Evolutionary conservation across 2,888 invertebrate genomes (phyloP).

Genomic region (Physocephala rufipes): DNA sequence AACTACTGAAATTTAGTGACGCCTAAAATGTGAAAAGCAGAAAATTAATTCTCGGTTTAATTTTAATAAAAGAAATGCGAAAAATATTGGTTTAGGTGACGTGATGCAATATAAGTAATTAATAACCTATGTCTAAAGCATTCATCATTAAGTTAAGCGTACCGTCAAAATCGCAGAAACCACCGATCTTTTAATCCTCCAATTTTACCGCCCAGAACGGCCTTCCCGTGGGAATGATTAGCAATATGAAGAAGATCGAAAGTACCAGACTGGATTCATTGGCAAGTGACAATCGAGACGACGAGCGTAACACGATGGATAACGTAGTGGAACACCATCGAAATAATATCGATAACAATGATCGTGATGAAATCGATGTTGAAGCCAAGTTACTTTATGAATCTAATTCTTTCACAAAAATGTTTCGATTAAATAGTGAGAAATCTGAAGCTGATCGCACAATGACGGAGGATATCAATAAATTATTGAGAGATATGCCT

Average conservation of each 20-base stretch:
- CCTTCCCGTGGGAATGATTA: slow-evolving; percentile 23
- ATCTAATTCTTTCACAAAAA: slow-evolving; percentile 10
- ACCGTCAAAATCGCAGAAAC: too few species aligned
- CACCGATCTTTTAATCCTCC: too few species aligned
- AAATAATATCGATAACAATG: slow-evolving; percentile 28
- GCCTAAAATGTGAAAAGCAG: slow-evolving; percentile 7
- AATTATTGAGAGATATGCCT: slow-evolving; percentile 67
- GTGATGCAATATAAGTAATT: background rate
- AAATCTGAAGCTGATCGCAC: slow-evolving; percentile 57
- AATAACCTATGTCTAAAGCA: background rate
- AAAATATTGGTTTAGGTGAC: too few species aligned
- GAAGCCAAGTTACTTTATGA: slow-evolving; percentile 53
- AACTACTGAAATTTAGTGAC: background rate
- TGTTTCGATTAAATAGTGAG: slow-evolving; percentile 37
- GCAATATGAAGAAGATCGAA: background rate
- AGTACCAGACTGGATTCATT: background rate
- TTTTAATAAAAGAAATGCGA: too few species aligned
- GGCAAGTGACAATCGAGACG: slow-evolving; percentile 16
- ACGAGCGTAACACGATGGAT: slow-evolving; percentile 9
- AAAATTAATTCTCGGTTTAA: slow-evolving; percentile 23
- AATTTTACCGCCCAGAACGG: too few species aligned
- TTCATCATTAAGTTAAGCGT: background rate
- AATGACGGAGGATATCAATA: slow-evolving; percentile 65
- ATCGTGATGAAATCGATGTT: slow-evolving; percentile 41
- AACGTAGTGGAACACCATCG: background rate